Conservation (phyloP, 1,140 invertebrate genomes). For the Drosophila bocki region DNA sequence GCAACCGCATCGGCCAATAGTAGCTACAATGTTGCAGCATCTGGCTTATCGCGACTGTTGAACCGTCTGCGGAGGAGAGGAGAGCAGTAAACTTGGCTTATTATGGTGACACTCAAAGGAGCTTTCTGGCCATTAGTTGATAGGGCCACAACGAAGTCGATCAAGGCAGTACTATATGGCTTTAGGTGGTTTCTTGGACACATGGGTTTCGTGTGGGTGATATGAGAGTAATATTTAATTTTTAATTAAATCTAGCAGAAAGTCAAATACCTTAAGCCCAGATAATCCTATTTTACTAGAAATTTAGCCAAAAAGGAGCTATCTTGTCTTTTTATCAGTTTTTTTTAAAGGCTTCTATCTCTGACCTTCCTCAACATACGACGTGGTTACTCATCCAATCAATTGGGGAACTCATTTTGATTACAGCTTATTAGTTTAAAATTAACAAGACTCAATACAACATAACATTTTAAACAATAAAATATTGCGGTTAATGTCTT, state of each 20-base stretch:
- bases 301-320: background rate
- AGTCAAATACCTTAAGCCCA: background rate
- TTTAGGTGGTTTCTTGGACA: background rate
- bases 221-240: background rate
- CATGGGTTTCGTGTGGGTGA: background rate
- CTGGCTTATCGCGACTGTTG: conserved; percentile 27
- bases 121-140: conserved; percentile 33
- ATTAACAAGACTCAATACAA: background rate
- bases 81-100: conserved; percentile 42
- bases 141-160: conserved; percentile 20
- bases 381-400: background rate
- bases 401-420: too few species aligned
- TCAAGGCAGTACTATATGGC: conserved; percentile 20
- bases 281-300: background rate
- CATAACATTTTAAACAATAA: background rate
- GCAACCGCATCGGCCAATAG: conserved; percentile 38
- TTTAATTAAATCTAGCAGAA: background rate
- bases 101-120: conserved; percentile 32
- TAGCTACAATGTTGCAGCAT: conserved; percentile 50
- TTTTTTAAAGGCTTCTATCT: background rate
- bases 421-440: background rate
- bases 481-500: background rate
- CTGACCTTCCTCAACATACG: background rate
- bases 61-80: conserved; percentile 10
- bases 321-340: background rate